These are phyloP conservation scores for Diplodus sargus DNA, from an alignment of 2,797 vertebrate genomes.

Conservation along the genomic window DNA sequence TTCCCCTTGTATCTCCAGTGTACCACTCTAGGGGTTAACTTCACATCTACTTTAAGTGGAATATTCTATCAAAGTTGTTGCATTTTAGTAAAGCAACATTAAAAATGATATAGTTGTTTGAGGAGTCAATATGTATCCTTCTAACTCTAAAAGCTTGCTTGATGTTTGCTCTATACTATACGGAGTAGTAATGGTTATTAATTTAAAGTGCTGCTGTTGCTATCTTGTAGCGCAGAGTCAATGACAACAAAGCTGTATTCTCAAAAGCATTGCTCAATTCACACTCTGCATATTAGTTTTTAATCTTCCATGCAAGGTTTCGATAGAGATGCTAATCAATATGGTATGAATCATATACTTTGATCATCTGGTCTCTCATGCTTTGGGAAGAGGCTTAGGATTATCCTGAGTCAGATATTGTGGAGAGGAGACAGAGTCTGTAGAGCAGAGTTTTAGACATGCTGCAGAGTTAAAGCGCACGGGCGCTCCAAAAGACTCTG, in stretches of 20 bases:
- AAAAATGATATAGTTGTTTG: constrained; percentile 44
- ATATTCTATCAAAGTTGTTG: constrained; percentile 67
- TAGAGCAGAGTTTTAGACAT: constrained; percentile 23
- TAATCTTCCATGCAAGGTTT: neutral
- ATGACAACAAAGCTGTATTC: constrained; percentile 2
- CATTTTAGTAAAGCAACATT: constrained; percentile 50
- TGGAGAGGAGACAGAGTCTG: constrained; percentile 15
- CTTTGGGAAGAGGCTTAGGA: constrained; percentile 15
- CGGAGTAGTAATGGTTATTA: constrained; percentile 1
- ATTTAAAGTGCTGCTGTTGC: constrained; percentile 18
- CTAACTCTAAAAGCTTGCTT: constrained; percentile 23
- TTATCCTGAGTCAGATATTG: constrained; percentile 16
- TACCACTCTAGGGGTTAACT: constrained; percentile 41
- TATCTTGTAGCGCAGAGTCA: neutral
- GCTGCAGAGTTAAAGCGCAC: constrained; percentile 38
- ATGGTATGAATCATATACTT: constrained; percentile 5
- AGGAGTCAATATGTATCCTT: constrained; percentile 37
- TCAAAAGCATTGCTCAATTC: neutral
- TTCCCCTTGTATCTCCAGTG: constrained; percentile 29
- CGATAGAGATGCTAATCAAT: neutral
- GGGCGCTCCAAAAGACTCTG: constrained; percentile 18
- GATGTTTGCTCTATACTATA: constrained; percentile 13
- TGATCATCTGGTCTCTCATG: constrained; percentile 11
- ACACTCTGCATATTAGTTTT: neutral
- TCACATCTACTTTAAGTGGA: constrained; percentile 47